Conservation (phyloP, 2,888 invertebrate species). For the Anodontia alba region DNA sequence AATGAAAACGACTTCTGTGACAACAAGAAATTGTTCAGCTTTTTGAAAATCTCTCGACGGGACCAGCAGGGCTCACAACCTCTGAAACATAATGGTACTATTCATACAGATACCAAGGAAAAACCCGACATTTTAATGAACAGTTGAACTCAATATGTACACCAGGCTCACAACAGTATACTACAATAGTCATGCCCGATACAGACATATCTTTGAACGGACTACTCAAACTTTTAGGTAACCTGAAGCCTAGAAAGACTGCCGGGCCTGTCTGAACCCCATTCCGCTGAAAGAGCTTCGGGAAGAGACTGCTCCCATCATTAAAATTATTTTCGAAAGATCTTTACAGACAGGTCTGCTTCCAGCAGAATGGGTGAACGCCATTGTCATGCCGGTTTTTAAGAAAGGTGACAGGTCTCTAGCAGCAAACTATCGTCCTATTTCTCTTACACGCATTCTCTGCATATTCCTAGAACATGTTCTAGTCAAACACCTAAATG, state of each 20-base stretch:
- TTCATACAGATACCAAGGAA: not conserved
- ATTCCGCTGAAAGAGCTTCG: not conserved
- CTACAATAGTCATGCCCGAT: not conserved
- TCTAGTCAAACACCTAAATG: not conserved
- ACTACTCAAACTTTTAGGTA: not conserved
- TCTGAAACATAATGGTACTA: not conserved
- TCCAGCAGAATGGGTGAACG: not conserved
- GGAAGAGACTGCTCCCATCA: slow-evolving; percentile 7
- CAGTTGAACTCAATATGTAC: not conserved
- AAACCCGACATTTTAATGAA: not conserved
- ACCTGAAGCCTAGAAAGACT: not conserved
- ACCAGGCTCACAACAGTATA: not conserved
- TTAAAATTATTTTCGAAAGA: not conserved
- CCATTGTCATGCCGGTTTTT: not conserved
- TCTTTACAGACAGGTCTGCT: not conserved
- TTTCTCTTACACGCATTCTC: not conserved
- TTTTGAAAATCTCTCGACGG: not conserved
- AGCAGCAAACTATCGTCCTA: not conserved
- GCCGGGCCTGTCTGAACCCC: slow-evolving; percentile 8
- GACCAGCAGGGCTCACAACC: not conserved
- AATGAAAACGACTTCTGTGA: not conserved
- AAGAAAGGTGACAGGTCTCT: not conserved
- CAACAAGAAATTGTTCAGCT: not conserved
- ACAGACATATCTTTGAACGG: not conserved
- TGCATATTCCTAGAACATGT: not conserved